Evolutionary conservation across 30 jellyfish, hydroid and myxozoan genomes (phyloP), one percentile per base, ranked within the genome.

Genomic region (Morbakka virulenta): DNA sequence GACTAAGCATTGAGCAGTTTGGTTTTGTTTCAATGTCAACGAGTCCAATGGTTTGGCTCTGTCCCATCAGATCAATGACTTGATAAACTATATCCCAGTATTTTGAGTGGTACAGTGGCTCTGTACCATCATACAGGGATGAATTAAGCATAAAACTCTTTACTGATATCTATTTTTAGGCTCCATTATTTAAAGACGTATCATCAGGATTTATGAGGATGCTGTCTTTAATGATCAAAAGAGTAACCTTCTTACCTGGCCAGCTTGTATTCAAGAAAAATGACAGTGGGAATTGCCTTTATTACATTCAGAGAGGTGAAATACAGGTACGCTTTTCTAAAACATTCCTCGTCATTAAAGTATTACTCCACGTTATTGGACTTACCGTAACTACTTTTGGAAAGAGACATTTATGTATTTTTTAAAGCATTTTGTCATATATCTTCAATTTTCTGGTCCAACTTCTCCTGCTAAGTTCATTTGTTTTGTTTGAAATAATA

Each of bases 251-350:
- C 62, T 75, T 79, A 14, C 96, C 96, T 21, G 81, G 76, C 31
- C 94, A 86, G 63, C 12, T 71, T 22, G 57, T 86, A n/a, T 86
- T 79, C 70, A 49, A 50, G 33, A 72, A 79, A 48, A 61, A 86
- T 72, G 96, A 86, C 31, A 79, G 78, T 27, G 77, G 88, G 24
- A 87, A 86, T 71, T 36, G 76, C 31, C 67, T 86, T 25, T 86
- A 48, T 51, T 86, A 86, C 50, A 65, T 86, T 34, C 76, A 79
- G 21, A 27, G 72, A 2, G 96, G 96, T 23, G 81, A 34, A 14
- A 88, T 86, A 1, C 82, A 85, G 96, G 96, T 85, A 74, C 25
- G 30, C 9, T 31, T 13, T 0, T 2, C 30, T 62, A 25, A 13
- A 26, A 62, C 32, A 9, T 67, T 2, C 35, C 21, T 9, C 31